Evolutionary conservation across 2,113 vertebrate genomes (phyloP).

Genomic region (Zootoca vivipara): DNA sequence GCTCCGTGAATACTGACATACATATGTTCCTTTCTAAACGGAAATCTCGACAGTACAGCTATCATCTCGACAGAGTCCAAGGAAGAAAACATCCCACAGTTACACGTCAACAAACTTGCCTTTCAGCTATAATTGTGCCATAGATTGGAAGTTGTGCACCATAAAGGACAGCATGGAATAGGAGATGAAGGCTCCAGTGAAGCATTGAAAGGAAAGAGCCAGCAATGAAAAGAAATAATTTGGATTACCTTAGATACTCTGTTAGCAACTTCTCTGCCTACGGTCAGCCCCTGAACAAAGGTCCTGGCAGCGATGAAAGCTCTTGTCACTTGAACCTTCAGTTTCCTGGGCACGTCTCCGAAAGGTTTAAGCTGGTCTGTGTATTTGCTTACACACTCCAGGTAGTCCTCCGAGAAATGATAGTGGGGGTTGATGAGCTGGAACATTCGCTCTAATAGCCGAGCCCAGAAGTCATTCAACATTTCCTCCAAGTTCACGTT

Average conservation of each 20-base stretch:
- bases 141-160: neutral
- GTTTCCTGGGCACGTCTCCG: conserved; percentile 93
- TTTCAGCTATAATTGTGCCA: neutral
- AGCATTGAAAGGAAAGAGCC: conserved; percentile 7
- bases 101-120: neutral
- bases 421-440: conserved; percentile 96
- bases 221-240: neutral
- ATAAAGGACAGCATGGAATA: neutral
- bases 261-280: conserved; percentile 94
- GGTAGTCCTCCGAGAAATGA: conserved; percentile 91
- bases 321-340: conserved; percentile 93
- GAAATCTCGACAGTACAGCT: conserved; percentile 10
- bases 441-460: conserved; percentile 94
- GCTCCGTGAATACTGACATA: conserved; percentile 26
- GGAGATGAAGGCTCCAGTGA: neutral
- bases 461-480: conserved; percentile 96
- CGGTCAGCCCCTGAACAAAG: conserved; percentile 94
- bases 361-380: conserved; percentile 96
- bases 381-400: conserved; percentile 96
- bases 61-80: conserved; percentile 6
- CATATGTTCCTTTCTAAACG: conserved; percentile 15
- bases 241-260: conserved; percentile 94
- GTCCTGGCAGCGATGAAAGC: conserved; percentile 94
- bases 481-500: conserved; percentile 96
- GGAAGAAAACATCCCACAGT: neutral